A percentile compares a stretch with the other conserved stretches of the same genome.
phyloP scores from a whole-genome alignment of 1,140 invertebrate genomes.

The Trachelipus rathkii region DNA sequence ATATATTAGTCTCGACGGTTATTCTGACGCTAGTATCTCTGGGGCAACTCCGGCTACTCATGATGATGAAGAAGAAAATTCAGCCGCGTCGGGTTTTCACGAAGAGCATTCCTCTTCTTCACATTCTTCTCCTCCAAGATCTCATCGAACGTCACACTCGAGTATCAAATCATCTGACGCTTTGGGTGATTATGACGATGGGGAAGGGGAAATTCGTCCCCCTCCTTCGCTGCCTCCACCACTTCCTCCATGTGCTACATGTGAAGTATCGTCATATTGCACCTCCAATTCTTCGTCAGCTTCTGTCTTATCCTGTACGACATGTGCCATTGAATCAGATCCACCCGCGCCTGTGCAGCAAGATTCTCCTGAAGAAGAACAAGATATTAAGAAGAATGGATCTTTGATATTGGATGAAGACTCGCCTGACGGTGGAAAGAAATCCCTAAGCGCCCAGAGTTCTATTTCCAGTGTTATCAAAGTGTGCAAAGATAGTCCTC shows the following conservation, averaged over 20 bases:
- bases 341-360: neutral
- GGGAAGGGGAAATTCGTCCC: slow-evolving; percentile 20
- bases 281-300: slow-evolving; percentile 30
- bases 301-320: slow-evolving; percentile 34
- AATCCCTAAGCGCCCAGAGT: neutral
- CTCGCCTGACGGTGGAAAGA: neutral
- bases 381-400: neutral
- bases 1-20: slow-evolving; percentile 37
- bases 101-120: slow-evolving; percentile 17
- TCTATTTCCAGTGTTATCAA: neutral
- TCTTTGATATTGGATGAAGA: neutral
- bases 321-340: slow-evolving; percentile 36
- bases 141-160: slow-evolving; percentile 39
- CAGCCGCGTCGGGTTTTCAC: slow-evolving; percentile 20
- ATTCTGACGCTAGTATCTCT: slow-evolving; percentile 20
- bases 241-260: slow-evolving; percentile 38
- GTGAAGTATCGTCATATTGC: slow-evolving; percentile 41
- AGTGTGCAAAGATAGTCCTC: neutral
- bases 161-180: slow-evolving; percentile 44
- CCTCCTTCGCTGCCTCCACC: slow-evolving; percentile 39
- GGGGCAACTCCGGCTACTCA: slow-evolving; percentile 21
- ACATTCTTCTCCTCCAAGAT: slow-evolving; percentile 34
- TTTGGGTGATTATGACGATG: slow-evolving; percentile 25
- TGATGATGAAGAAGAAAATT: slow-evolving; percentile 28
- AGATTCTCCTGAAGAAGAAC: neutral